Evolutionary conservation across 2,113 vertebrate genomes (phyloP).

Genomic region (Hylia prasina): DNA sequence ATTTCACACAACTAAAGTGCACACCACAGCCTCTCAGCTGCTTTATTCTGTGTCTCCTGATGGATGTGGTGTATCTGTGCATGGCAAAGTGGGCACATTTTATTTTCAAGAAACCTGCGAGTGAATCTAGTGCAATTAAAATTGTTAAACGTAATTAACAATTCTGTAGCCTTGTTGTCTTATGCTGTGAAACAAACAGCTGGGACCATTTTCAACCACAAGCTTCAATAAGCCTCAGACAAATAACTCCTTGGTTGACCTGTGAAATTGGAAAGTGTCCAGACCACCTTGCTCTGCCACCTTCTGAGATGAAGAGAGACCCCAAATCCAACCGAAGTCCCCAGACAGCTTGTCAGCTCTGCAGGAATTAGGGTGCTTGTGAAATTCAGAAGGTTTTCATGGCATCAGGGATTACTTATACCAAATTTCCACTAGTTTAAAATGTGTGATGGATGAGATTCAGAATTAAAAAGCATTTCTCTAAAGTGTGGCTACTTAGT

Average conservation of each 20-base stretch:
- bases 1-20: rapidly evolving
- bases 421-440: neutral
- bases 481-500: neutral
- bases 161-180: neutral
- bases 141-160: neutral
- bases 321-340: neutral
- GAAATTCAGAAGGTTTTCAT: neutral
- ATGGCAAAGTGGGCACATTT: rapidly evolving
- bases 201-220: neutral
- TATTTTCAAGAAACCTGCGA: neutral
- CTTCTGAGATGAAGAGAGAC: neutral
- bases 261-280: neutral
- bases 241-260: neutral
- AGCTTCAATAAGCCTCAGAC: neutral
- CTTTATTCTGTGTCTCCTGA: neutral
- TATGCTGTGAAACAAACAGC: neutral
- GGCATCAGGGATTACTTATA: neutral
- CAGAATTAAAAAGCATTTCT: neutral
- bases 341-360: neutral
- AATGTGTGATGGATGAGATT: neutral
- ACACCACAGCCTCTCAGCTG: neutral
- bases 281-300: neutral
- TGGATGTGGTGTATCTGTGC: neutral
- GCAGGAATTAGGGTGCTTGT: neutral
- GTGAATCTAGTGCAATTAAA: neutral